A percentile compares a stretch with the other conserved stretches of the same genome.
These are phyloP conservation scores for Eumerus sabulonum DNA, from an alignment of 2,888 invertebrate species.

Conservation along the genomic window DNA sequence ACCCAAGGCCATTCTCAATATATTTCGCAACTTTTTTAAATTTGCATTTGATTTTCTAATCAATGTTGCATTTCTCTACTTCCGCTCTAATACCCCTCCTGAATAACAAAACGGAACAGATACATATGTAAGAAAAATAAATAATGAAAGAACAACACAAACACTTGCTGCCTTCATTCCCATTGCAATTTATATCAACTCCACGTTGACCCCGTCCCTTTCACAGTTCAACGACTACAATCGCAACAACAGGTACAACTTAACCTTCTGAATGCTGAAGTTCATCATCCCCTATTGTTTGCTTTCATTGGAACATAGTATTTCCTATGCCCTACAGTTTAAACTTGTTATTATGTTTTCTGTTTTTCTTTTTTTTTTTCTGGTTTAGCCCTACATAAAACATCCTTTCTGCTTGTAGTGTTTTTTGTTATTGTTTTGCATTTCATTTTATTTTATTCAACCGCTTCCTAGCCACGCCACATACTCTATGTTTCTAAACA, in stretches of 20 bases:
- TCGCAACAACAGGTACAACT: not conserved
- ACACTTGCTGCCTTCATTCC: too few relatives aligned
- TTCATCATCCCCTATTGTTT: not conserved
- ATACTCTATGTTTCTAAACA: constrained; percentile 13
- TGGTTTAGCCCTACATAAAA: constrained; percentile 8
- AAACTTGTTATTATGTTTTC: constrained; percentile 6
- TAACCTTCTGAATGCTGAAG: constrained; percentile 1
- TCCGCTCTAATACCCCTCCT: too few relatives aligned
- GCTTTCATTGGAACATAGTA: not conserved
- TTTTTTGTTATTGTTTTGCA: constrained; percentile 1
- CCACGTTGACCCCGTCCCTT: too few relatives aligned
- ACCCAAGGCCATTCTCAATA: too few relatives aligned
- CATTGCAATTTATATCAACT: too few relatives aligned
- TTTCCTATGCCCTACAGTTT: constrained; percentile 1
- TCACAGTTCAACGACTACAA: not conserved
- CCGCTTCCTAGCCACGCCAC: not conserved
- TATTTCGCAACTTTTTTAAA: too few relatives aligned
- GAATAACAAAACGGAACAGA: not conserved
- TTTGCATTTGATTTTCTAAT: too few relatives aligned
- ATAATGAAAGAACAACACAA: too few relatives aligned
- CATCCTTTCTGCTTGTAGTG: constrained; percentile 3
- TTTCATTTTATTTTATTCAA: not conserved
- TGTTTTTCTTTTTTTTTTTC: too few relatives aligned
- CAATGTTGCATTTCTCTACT: too few relatives aligned
- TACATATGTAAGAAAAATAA: not conserved